phyloP scores from a whole-genome alignment of 1,140 invertebrate species.

The Scaptomyza pallida region DNA sequence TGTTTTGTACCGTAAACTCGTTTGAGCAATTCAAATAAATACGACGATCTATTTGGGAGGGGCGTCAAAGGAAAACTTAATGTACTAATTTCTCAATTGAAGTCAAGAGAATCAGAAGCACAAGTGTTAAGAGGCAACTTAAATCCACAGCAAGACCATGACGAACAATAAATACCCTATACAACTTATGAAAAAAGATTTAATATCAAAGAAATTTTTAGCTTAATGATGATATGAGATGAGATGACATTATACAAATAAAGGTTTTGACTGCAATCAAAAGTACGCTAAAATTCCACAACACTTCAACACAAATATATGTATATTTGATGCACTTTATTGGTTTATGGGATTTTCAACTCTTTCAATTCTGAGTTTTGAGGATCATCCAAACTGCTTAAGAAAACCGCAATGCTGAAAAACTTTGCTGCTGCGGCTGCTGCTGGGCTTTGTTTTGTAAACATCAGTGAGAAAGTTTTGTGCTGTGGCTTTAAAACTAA shows the following conservation, averaged over 20 bases:
- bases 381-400: constrained; percentile 37
- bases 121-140: constrained; percentile 7
- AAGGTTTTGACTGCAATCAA: no score
- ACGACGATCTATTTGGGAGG: constrained; percentile 71
- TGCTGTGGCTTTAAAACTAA: constrained; percentile 78
- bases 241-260: background rate
- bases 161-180: constrained; percentile 5
- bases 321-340: constrained; percentile 2
- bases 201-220: background rate
- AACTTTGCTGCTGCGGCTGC: constrained; percentile 31
- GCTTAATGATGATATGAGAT: no score
- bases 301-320: no score
- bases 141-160: background rate
- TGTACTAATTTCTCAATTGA: constrained; percentile 80
- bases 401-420: constrained; percentile 47
- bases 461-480: constrained; percentile 57
- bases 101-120: constrained; percentile 42
- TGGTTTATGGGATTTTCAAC: constrained; percentile 8
- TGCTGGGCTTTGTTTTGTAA: constrained; percentile 30
- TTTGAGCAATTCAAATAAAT: constrained; percentile 80
- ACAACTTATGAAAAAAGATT: background rate
- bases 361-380: background rate
- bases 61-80: constrained; percentile 76
- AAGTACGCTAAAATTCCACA: background rate
- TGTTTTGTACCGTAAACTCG: constrained; percentile 54